Base-by-base conservation (phyloP, 2,888 invertebrate species). In the Altica lythri region DNA sequence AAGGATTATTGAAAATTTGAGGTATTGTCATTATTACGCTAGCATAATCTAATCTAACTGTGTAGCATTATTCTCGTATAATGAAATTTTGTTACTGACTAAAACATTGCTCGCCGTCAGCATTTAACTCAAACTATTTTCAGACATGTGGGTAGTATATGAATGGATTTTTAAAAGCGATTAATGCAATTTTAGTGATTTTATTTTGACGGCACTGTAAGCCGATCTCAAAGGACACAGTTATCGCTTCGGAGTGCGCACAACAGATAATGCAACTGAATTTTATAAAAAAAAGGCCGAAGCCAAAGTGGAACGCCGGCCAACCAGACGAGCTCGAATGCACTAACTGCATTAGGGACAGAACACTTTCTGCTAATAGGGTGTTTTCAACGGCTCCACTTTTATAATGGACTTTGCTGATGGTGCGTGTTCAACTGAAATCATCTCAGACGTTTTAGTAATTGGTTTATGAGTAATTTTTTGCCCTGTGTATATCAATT, bases 291-390 rank as follows among this genome's bases (percentile, higher is more conserved):
- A 74, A 74, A 73, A 70, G 66, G 64, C 51, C 62, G 62, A 69
- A 67, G 22, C 40, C 25, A 13, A 40, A 40, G 19, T 42, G 40
- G 40, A 40, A 49, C 30, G 30, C 40, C 40, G 25, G 14, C 49
- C 13, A 25, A 40, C 40, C 40, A 17, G 40, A 30, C 67, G 67
- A 66, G 66, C 68, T 64, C 60, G 68, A 66, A 58, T 67, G 69
- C 68, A 69, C 67, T 70, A 75, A 75, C 73, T 72, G 70, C 74
- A 75, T 75, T 75, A 75, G 64, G 70, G 71, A 56, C 69, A 67
- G 73, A 72, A 73, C 73, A 75, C 73, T 75, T 73, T 66, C 71
- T 65, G 72, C 72, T 75, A 75, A 75, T 75, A 74, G 75, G 69
- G 69, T 70, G 75, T 73, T 75, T 74, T 75, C 73, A 73, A 63